Conservation (phyloP, 2,888 invertebrate species). For the Platycheirus rosarum region DNA sequence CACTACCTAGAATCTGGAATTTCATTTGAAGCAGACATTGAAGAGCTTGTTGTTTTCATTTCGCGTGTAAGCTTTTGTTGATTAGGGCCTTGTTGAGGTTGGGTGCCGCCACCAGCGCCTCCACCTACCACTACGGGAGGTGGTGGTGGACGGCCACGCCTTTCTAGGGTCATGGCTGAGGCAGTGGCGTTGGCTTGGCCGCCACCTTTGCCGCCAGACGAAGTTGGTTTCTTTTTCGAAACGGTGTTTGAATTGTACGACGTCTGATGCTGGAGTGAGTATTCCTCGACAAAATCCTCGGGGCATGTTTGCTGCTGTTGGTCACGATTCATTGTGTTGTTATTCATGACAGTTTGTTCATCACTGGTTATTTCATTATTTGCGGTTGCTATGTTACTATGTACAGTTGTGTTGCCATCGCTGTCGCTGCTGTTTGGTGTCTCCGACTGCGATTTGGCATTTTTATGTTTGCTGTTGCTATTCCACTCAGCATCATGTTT, state of each 20-base stretch:
- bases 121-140: slow-evolving; percentile 70
- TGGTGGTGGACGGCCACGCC: slow-evolving; percentile 80
- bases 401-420: slow-evolving; percentile 66
- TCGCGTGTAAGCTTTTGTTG: slow-evolving; percentile 79
- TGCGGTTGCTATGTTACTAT: slow-evolving; percentile 56
- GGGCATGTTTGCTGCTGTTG: slow-evolving; percentile 83
- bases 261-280: slow-evolving; percentile 77
- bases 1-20: slow-evolving; percentile 83
- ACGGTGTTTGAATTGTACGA: slow-evolving; percentile 78
- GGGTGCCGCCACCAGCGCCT: slow-evolving; percentile 70
- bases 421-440: slow-evolving; percentile 74
- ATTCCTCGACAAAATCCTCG: slow-evolving; percentile 82
- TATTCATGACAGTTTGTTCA: slow-evolving; percentile 80
- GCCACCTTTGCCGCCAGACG: slow-evolving; percentile 77
- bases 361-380: slow-evolving; percentile 61
- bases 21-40: slow-evolving; percentile 81
- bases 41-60: slow-evolving; percentile 76
- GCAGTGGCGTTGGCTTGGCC: slow-evolving; percentile 74
- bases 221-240: slow-evolving; percentile 77
- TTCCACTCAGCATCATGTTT: slow-evolving; percentile 75
- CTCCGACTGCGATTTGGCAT: slow-evolving; percentile 76
- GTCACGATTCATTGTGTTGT: slow-evolving; percentile 78
- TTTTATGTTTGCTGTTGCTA: slow-evolving; percentile 71
- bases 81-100: slow-evolving; percentile 74
- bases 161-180: slow-evolving; percentile 80